Conservation (phyloP, 2,113 vertebrate genomes). For the Hyperopisus bebe region DNA sequence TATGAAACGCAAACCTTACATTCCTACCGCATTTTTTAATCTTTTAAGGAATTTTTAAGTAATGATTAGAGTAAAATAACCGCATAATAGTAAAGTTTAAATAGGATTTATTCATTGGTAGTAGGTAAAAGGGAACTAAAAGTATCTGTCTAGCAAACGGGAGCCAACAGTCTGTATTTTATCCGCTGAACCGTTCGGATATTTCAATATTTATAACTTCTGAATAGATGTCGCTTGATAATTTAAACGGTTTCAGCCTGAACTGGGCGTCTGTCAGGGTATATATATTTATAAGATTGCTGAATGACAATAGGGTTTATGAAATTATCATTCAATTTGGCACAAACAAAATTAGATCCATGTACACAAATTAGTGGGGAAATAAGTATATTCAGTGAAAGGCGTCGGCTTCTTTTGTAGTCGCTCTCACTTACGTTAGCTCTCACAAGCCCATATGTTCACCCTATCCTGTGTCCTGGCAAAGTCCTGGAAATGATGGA, state of each 20-base stretch:
- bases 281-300: not conserved
- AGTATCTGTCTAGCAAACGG: not conserved
- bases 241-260: not conserved
- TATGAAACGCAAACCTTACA: not conserved
- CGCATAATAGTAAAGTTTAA: not conserved
- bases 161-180: not conserved
- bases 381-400: not conserved
- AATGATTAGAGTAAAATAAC: not conserved
- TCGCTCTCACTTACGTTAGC: not conserved
- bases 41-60: not conserved
- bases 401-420: not conserved
- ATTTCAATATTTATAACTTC: not conserved
- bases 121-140: not conserved
- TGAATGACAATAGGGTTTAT: not conserved
- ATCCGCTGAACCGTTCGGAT: not conserved
- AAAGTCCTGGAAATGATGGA: slow-evolving; percentile 40
- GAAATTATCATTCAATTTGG: not conserved
- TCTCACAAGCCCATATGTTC: not conserved
- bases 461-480: not conserved
- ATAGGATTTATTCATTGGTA: not conserved
- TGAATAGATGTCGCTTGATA: not conserved
- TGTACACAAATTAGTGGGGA: not conserved
- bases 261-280: not conserved
- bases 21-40: not conserved
- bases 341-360: not conserved